Base-by-base conservation (phyloP, 2,888 invertebrate genomes). In the Archips xylosteana region DNA sequence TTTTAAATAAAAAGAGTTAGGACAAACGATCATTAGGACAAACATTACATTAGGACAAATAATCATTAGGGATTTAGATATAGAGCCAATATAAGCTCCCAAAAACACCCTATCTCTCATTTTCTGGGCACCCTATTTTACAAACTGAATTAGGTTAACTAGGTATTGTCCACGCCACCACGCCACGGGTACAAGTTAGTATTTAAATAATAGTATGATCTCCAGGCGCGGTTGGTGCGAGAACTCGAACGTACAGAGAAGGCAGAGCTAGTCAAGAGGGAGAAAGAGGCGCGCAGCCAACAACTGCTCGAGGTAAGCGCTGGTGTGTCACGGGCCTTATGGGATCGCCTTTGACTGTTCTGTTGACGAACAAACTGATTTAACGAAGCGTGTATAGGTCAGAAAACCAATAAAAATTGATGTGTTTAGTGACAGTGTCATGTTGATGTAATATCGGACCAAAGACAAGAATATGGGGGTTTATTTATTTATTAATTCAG, bases 271-370 rank as follows among this genome's bases (percentile, higher is more conserved):
- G 96, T 97, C 59, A 96, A 98, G 79, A 94, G 98, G 81, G 97
- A 97, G 89, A 96, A 97, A 85, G 97, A 97, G 89, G 96, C 96
- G 65, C 95, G 97, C 79, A 97, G 97, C 85, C 98, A 98, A 82
- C 98, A 98, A 87, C 95, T 98, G 57, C 91, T 98, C 80, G 98
- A 98, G 97, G 98, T 98, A 94, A 92, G 92, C 88, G 49, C 15
- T 32, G 1, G 23, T 57, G 23, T 54, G 54, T 2, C 23, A n/a
- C 54, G 32, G 57, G 57, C 23, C 23, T 57, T 32, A 8, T 10
- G 57, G 57, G 23, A 32, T 12, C 32, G 32, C 1, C 57, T 57
- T 3, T 4, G 3, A 1, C 2, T 15, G 63, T 49, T 42, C 66
- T 67, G 42, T 57, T 32, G 45, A 12, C 57, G 57, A 57, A 57